Evolutionary conservation across 1,140 invertebrate species (phyloP).

Genomic region (Rhagoletis pomonella): DNA sequence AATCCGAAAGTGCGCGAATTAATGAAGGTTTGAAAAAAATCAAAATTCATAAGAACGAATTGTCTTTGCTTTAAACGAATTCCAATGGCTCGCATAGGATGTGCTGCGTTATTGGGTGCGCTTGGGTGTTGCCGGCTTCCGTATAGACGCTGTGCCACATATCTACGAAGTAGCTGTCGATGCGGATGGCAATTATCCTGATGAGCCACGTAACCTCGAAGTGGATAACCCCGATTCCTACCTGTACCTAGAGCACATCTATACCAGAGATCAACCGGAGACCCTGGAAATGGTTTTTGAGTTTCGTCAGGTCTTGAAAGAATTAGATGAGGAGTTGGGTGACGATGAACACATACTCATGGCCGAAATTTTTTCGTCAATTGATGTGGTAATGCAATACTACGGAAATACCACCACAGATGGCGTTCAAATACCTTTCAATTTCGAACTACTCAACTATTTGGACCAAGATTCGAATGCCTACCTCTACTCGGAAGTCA

Average conservation of each 20-base stretch:
- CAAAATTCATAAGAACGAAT: background rate
- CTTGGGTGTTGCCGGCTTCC: constrained; percentile 85
- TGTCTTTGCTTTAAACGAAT: background rate
- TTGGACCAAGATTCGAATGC: constrained; percentile 76
- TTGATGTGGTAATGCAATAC: constrained; percentile 79
- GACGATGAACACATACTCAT: constrained; percentile 79
- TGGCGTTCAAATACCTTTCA: constrained; percentile 82
- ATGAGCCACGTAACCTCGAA: constrained; percentile 76
- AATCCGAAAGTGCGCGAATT: constrained; percentile 78
- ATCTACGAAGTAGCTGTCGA: constrained; percentile 77
- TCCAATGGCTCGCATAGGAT: constrained; percentile 72
- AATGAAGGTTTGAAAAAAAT: constrained; percentile 74
- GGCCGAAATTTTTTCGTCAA: constrained; percentile 81
- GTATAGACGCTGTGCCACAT: constrained; percentile 81
- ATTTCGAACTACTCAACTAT: constrained; percentile 78
- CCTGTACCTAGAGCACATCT: constrained; percentile 78
- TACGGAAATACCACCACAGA: constrained; percentile 76
- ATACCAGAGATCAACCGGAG: constrained; percentile 78
- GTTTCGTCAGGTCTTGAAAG: constrained; percentile 76
- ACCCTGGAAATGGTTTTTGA: constrained; percentile 78
- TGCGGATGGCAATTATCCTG: constrained; percentile 75
- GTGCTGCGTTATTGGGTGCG: constrained; percentile 84
- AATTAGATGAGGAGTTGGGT: constrained; percentile 71
- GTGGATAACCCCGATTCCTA: constrained; percentile 75
- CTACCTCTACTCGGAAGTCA: constrained; percentile 75